Conservation (phyloP, 2,888 invertebrate genomes). For the Chouioia cunea region DNA sequence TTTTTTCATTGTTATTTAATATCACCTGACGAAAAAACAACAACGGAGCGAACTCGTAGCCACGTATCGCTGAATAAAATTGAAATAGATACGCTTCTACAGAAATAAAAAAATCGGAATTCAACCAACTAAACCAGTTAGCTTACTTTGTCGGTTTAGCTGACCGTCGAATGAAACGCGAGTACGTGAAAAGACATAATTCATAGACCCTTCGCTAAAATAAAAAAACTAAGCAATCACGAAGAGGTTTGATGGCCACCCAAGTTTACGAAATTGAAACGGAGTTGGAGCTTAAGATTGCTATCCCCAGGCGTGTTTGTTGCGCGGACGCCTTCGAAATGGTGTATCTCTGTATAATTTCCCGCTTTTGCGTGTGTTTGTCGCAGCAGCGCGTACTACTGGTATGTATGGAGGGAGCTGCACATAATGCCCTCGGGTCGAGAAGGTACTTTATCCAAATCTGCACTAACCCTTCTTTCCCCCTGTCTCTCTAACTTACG, state of each 20-base stretch:
- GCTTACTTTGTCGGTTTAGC: neutral
- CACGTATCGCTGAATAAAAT: too few relatives aligned
- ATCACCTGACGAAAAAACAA: too few relatives aligned
- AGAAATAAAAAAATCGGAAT: too few relatives aligned
- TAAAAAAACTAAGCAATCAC: neutral
- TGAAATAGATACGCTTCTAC: too few relatives aligned
- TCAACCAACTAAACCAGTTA: too few relatives aligned
- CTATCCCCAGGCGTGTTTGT: neutral
- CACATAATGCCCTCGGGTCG: neutral
- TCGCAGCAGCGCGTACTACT: neutral
- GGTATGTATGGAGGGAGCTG: neutral
- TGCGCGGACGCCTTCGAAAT: neutral
- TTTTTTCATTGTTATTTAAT: too few relatives aligned
- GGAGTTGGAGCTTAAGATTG: too few relatives aligned
- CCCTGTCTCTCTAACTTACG: neutral
- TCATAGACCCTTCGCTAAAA: neutral
- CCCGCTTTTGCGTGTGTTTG: conserved; percentile 22
- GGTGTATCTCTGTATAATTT: conserved; percentile 22
- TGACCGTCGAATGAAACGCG: neutral
- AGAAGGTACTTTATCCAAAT: conserved; percentile 19
- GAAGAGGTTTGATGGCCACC: neutral
- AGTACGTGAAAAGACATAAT: neutral
- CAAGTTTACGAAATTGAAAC: neutral
- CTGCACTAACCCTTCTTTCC: neutral
- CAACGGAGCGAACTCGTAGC: too few relatives aligned